Evolutionary conservation across 2,888 invertebrate species (phyloP).

Genomic region (Plemyria rubiginata): DNA sequence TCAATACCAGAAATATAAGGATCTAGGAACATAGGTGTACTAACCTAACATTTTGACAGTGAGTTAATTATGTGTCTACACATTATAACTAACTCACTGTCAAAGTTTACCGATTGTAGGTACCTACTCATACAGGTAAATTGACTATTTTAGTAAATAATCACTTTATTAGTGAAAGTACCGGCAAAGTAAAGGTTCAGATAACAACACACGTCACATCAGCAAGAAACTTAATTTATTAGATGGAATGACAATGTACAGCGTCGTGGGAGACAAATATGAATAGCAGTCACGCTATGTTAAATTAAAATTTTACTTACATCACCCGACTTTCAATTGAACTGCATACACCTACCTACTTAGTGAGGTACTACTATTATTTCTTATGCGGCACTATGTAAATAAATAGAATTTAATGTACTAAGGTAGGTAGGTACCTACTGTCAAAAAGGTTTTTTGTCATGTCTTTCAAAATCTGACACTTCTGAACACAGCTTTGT

Average conservation of each 20-base stretch:
- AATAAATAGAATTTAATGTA: conserved; percentile 5
- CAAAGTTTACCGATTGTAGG: too few species aligned
- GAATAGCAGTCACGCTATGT: conserved; percentile 69
- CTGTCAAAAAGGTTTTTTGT: too few species aligned
- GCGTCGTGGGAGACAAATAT: conserved; percentile 77
- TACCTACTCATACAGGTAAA: background rate
- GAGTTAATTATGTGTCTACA: too few species aligned
- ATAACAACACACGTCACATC: conserved; percentile 53
- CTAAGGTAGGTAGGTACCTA: too few species aligned
- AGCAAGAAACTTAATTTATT: conserved; percentile 61
- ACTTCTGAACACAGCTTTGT: background rate
- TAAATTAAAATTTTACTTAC: conserved; percentile 59
- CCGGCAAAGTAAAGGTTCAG: conserved; percentile 47
- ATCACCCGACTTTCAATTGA: conserved; percentile 70
- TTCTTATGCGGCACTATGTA: too few species aligned
- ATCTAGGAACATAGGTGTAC: too few species aligned
- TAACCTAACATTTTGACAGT: too few species aligned
- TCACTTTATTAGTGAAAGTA: conserved; percentile 51
- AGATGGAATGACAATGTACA: conserved; percentile 61
- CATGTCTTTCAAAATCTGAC: background rate
- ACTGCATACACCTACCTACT: conserved; percentile 34
- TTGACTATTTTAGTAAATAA: conserved; percentile 13
- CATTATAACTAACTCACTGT: too few species aligned
- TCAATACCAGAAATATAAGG: background rate
- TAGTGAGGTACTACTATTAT: too few species aligned